phyloP scores from a whole-genome alignment of 1,140 invertebrate species.

The Papilio polytes region DNA sequence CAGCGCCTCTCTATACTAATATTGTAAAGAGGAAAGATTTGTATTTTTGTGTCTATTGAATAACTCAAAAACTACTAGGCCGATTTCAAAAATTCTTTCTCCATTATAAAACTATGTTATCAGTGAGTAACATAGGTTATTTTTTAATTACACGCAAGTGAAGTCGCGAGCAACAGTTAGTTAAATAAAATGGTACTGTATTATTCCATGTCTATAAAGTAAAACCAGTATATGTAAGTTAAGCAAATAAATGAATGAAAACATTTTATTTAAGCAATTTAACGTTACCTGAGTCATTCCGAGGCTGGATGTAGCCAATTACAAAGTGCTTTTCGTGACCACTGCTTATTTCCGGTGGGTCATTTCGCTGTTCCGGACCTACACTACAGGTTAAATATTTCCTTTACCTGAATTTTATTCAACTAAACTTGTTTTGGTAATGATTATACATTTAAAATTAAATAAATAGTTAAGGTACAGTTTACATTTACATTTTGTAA shows the following conservation, averaged over 20 bases:
- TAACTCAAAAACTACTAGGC: too few species aligned
- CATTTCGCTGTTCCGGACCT: conserved; percentile 4
- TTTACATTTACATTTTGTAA: too few species aligned
- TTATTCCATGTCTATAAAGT: background rate
- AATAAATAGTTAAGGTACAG: too few species aligned
- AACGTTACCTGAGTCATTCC: background rate
- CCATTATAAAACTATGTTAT: too few species aligned
- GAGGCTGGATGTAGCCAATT: conserved; percentile 14
- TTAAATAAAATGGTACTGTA: background rate
- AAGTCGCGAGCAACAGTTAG: too few species aligned
- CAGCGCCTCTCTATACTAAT: too few species aligned
- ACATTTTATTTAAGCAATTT: background rate
- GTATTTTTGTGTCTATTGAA: too few species aligned
- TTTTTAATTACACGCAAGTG: too few species aligned
- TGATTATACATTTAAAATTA: background rate
- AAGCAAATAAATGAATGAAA: conserved; percentile 2
- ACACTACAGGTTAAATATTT: conserved; percentile 9
- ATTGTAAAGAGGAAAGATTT: too few species aligned
- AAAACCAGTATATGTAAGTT: background rate
- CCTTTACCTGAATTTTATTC: background rate
- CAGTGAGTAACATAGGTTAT: too few species aligned
- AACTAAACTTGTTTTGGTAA: background rate
- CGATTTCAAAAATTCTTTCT: too few species aligned
- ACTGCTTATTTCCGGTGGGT: conserved; percentile 21
- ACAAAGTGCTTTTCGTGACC: background rate